These are phyloP conservation scores for Hydrozoanthus tunicans DNA, from an alignment of 64 coral and sea anemone species.

Conservation along the genomic window DNA sequence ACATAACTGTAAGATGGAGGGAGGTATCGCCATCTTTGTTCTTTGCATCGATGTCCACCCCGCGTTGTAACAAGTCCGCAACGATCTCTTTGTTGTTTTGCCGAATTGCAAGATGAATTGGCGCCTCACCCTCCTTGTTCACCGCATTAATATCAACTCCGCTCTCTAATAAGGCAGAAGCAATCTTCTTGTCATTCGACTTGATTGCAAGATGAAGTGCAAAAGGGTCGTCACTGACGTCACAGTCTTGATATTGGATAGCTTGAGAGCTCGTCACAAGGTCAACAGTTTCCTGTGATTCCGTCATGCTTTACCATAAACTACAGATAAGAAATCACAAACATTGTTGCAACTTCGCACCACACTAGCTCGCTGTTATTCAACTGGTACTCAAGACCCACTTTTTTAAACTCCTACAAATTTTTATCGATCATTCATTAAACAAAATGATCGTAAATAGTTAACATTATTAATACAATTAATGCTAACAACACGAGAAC, in stretches of 20 bases:
- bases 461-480: background rate
- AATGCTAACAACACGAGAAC: background rate
- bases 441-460: background rate
- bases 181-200: background rate
- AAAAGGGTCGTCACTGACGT: background rate
- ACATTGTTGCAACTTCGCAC: no score
- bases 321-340: background rate
- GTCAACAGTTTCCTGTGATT: no score
- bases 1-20: background rate
- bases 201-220: background rate
- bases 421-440: background rate
- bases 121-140: background rate
- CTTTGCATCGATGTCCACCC: background rate
- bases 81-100: background rate
- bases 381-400: background rate
- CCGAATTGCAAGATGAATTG: background rate
- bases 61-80: background rate
- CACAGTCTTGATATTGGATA: no score
- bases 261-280: no score
- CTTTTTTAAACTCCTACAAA: background rate
- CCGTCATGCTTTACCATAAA: background rate
- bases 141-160: background rate
- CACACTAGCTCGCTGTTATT: background rate
- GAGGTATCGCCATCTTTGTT: background rate
- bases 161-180: background rate